Evolutionary conservation across 2,888 invertebrate species (phyloP).

Genomic region (Pristionchus japonicus): DNA sequence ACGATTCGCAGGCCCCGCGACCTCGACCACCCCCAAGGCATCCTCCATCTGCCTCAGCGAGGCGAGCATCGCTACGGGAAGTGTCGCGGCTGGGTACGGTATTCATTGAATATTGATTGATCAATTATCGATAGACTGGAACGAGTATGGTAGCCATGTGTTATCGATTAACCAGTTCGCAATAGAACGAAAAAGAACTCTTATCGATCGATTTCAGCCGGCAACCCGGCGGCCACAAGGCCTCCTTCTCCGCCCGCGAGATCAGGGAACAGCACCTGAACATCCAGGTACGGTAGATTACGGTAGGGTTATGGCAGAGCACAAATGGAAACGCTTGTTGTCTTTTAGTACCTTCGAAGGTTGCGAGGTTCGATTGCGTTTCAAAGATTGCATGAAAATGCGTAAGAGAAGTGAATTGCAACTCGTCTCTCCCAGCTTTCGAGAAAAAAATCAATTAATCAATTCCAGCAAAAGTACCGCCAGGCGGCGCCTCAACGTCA

Average conservation of each 20-base stretch:
- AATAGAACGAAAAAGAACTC: neutral
- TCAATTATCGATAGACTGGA: neutral
- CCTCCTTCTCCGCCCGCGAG: conserved; percentile 65
- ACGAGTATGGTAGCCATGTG: neutral
- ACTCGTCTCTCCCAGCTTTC: neutral
- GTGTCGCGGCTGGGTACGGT: conserved; percentile 7
- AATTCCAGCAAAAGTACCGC: conserved; percentile 8
- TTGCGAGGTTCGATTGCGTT: too few species aligned
- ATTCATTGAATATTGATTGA: neutral
- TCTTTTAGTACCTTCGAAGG: neutral
- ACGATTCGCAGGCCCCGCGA: neutral
- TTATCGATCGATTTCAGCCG: neutral
- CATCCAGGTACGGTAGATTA: conserved; percentile 68
- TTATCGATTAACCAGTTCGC: neutral
- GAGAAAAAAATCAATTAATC: neutral
- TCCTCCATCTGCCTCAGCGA: conserved; percentile 26
- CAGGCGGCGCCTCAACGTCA: conserved; percentile 47
- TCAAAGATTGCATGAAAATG: too few species aligned
- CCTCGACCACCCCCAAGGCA: neutral
- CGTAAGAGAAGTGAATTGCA: neutral
- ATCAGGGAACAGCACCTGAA: conserved; percentile 72
- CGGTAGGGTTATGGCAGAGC: neutral
- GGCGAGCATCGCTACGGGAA: conserved; percentile 27
- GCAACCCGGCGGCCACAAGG: conserved; percentile 57
- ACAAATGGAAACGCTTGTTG: neutral